A percentile compares a stretch with the other conserved stretches of the same genome.
These are phyloP conservation scores for Aquatica leii DNA, from an alignment of 2,888 invertebrate genomes.

Conservation along the genomic window DNA sequence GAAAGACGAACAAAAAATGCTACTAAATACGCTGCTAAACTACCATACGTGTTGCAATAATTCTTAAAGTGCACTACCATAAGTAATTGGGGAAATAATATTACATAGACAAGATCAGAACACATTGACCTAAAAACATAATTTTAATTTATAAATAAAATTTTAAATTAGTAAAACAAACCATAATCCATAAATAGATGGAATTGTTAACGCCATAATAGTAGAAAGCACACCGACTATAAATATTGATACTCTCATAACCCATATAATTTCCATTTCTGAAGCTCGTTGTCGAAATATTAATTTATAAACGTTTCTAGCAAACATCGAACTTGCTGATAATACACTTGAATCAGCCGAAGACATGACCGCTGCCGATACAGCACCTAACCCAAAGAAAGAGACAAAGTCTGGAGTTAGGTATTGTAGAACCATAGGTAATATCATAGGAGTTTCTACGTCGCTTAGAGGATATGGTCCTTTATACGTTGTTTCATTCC, in stretches of 20 bases:
- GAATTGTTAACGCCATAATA: conserved; percentile 95
- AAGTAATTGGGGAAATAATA: conserved; percentile 96
- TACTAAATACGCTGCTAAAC: conserved; percentile 86
- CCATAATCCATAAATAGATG: conserved; percentile 98
- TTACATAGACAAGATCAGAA: conserved; percentile 98
- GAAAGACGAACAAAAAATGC: conserved; percentile 83
- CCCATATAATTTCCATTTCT: conserved; percentile 97
- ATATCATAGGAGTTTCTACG: conserved; percentile 89
- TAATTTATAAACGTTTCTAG: conserved; percentile 96
- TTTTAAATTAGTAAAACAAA: conserved; percentile 57
- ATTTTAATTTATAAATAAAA: background rate
- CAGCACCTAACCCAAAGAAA: conserved; percentile 97
- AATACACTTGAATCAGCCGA: conserved; percentile 98
- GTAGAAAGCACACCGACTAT: conserved; percentile 92
- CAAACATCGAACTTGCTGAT: conserved; percentile 99
- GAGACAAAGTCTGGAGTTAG: conserved; percentile 95
- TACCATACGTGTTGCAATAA: conserved; percentile 97
- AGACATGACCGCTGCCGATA: conserved; percentile 99
- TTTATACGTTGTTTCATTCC: conserved; percentile 91
- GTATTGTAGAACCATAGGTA: conserved; percentile 96
- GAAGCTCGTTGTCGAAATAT: conserved; percentile 96
- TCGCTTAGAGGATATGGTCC: conserved; percentile 78
- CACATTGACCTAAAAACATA: conserved; percentile 83
- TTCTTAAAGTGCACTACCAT: conserved; percentile 97
- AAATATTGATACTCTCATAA: conserved; percentile 91